A percentile compares a stretch with the other conserved stretches of the same genome.
Conservation (phyloP, 92 coral and sea anemone genomes). For the Plumapathes pennacea region DNA sequence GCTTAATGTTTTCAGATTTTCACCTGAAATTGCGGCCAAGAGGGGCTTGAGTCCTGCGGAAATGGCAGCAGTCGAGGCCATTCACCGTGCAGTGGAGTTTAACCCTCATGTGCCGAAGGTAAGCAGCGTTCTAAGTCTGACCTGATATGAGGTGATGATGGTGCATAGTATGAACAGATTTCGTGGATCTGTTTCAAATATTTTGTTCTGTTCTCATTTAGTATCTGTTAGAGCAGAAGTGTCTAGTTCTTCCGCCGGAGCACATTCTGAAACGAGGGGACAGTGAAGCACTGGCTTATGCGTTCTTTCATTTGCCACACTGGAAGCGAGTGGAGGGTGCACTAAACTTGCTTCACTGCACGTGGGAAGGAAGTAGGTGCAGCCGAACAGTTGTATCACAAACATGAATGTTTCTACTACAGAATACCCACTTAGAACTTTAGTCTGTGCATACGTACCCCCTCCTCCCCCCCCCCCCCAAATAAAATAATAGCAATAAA, state of each 20-base stretch:
- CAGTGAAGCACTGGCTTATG: slow-evolving; percentile 97
- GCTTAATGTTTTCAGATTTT: slow-evolving; percentile 62
- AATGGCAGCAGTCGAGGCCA: slow-evolving; percentile 99
- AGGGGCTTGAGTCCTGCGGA: slow-evolving; percentile 98
- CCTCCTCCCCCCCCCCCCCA: too few species aligned
- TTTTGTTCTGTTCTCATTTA: slow-evolving; percentile 15
- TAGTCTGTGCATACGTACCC: too few species aligned
- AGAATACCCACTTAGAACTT: too few species aligned
- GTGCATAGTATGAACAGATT: too few species aligned
- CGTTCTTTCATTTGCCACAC: slow-evolving; percentile 92
- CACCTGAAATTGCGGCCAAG: slow-evolving; percentile 98
- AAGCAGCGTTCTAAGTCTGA: not conserved
- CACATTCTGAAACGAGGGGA: slow-evolving; percentile 98
- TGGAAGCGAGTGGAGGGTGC: slow-evolving; percentile 99
- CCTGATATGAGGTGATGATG: too few species aligned
- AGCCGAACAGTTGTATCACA: too few species aligned
- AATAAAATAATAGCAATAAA: too few species aligned
- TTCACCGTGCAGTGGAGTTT: slow-evolving; percentile 98
- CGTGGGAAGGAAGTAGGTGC: slow-evolving; percentile 99
- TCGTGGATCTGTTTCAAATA: too few species aligned
- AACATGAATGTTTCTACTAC: too few species aligned
- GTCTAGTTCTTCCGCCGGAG: slow-evolving; percentile 94
- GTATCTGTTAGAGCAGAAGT: slow-evolving; percentile 98
- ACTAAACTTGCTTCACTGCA: slow-evolving; percentile 94
- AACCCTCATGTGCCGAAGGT: slow-evolving; percentile 99